Percentiles rank a stretch among this genome's conserved stretches.
phyloP scores from a whole-genome alignment of 2,113 vertebrate species.

The Rostratula benghalensis region DNA sequence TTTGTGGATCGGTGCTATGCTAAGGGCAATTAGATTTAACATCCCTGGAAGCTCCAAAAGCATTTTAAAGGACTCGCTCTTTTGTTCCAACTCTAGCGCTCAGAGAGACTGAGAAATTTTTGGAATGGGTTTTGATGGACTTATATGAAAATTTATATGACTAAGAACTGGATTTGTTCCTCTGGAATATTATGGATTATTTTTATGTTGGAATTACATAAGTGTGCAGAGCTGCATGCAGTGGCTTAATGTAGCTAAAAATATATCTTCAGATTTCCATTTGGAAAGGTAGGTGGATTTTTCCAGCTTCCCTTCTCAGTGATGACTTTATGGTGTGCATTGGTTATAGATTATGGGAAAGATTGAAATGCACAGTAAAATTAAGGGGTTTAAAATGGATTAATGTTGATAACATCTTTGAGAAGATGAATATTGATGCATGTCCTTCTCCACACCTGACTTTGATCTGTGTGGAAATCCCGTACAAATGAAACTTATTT shows the following conservation, averaged over 20 bases:
- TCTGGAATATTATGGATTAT: conserved; percentile 81
- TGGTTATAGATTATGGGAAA: conserved; percentile 67
- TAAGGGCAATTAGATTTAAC: conserved; percentile 78
- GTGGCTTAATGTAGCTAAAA: conserved; percentile 80
- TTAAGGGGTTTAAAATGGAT: conserved; percentile 45
- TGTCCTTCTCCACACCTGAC: background rate
- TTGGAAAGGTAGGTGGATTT: conserved; percentile 72
- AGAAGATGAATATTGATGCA: background rate
- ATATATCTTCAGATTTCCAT: conserved; percentile 74
- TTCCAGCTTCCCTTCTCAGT: conserved; percentile 61
- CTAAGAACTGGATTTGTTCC: conserved; percentile 81
- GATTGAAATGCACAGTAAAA: conserved; percentile 63
- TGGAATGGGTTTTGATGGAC: conserved; percentile 80
- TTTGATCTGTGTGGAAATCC: background rate
- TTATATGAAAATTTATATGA: conserved; percentile 80
- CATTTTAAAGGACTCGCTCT: conserved; percentile 73
- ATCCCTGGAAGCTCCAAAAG: conserved; percentile 76
- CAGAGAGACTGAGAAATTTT: conserved; percentile 78
- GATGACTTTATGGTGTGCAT: conserved; percentile 70
- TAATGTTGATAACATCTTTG: conserved; percentile 54
- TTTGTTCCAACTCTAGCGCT: conserved; percentile 72
- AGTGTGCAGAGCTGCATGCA: conserved; percentile 74
- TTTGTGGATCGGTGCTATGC: conserved; percentile 70
- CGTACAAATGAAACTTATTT: background rate
- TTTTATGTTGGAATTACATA: conserved; percentile 82